Conservation (phyloP, 2,888 invertebrate genomes). For the Hetaerina titia region DNA sequence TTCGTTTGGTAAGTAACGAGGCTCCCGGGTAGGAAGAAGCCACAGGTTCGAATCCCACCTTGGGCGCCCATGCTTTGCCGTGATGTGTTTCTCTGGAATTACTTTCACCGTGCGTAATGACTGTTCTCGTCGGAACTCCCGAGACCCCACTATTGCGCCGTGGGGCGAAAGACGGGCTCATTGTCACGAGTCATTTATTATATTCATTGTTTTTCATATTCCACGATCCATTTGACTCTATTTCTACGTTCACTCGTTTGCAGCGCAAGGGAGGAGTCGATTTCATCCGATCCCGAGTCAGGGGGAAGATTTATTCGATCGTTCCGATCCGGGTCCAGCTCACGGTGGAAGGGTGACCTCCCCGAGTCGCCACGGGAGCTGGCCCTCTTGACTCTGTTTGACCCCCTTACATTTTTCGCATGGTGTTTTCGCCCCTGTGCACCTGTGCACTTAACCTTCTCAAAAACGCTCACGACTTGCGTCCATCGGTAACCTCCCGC, state of each 20-base stretch:
- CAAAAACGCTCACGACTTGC: constrained; percentile 1
- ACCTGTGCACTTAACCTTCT: not conserved
- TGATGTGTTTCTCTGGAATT: no score
- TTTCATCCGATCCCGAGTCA: not conserved
- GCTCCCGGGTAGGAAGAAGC: no score
- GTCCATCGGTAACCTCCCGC: constrained; percentile 14
- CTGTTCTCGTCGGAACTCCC: not conserved
- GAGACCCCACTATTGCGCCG: not conserved
- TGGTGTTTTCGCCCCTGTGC: not conserved
- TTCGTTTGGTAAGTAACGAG: no score
- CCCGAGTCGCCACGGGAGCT: not conserved
- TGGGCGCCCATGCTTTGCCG: no score
- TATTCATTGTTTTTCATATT: no score
- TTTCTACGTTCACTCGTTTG: not conserved
- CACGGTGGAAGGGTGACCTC: not conserved
- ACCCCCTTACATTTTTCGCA: constrained; percentile 27
- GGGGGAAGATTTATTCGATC: not conserved
- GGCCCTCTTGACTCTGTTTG: constrained; percentile 22
- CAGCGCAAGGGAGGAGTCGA: not conserved
- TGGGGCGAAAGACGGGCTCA: not conserved
- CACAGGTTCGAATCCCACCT: no score
- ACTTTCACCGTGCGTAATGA: not conserved
- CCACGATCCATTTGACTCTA: not conserved
- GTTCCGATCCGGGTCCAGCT: not conserved
- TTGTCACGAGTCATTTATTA: no score